Percentiles rank a stretch among this genome's conserved stretches.
These are phyloP conservation scores for Kudoa iwatai DNA, from an alignment of 30 jellyfish, hydroid and myxozoan species.

Conservation along the genomic window DNA sequence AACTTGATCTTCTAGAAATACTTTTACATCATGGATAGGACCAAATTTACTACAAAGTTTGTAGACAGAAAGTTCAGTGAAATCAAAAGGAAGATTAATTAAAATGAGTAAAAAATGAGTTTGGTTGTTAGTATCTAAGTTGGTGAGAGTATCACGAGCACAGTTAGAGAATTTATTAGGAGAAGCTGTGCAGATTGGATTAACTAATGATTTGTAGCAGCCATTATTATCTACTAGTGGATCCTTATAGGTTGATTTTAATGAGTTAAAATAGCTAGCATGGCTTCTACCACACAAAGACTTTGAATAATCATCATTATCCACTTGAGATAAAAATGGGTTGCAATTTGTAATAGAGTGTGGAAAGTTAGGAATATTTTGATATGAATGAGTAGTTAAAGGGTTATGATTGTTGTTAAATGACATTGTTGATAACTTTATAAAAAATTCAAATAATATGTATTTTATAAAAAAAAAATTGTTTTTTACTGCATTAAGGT, in stretches of 20 bases:
- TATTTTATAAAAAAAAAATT: slow-evolving; percentile 7
- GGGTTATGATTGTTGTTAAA: not conserved
- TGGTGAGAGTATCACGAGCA: too few species aligned
- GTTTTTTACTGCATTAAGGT: not conserved
- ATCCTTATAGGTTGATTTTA: slow-evolving; percentile 7
- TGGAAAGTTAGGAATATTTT: too few species aligned
- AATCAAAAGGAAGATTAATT: slow-evolving; percentile 32
- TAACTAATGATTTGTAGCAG: too few species aligned
- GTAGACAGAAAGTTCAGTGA: slow-evolving; percentile 42
- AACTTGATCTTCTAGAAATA: slow-evolving; percentile 54
- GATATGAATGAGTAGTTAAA: too few species aligned
- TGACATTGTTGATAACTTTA: slow-evolving; percentile 11
- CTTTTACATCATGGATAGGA: slow-evolving; percentile 76
- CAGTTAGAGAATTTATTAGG: too few species aligned
- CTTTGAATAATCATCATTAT: slow-evolving; percentile 1
- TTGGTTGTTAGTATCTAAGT: slow-evolving; percentile 2
- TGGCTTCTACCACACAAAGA: not conserved
- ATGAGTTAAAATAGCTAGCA: slow-evolving; percentile 1
- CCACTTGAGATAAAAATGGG: too few species aligned
- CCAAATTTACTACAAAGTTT: slow-evolving; percentile 62
- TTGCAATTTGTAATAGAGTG: too few species aligned
- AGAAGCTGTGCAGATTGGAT: too few species aligned
- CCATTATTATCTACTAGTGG: too few species aligned
- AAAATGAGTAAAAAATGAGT: slow-evolving; percentile 2
- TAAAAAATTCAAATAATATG: too few species aligned